These are phyloP conservation scores for Alcis repandata DNA, from an alignment of 2,888 invertebrate species.

Conservation along the genomic window DNA sequence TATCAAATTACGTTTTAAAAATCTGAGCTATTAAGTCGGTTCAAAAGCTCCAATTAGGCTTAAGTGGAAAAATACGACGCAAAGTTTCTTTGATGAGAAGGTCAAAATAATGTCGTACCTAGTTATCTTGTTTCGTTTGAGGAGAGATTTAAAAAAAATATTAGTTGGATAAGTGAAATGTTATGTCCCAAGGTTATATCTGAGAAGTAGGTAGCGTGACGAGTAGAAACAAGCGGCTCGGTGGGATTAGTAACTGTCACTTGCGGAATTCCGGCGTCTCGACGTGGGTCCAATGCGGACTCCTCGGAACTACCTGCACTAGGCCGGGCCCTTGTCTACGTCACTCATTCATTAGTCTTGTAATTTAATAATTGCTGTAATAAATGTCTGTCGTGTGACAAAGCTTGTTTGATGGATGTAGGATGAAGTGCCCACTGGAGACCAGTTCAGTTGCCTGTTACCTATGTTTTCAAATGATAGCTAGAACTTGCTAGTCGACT, in stretches of 20 bases:
- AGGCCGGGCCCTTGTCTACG: conserved; percentile 38
- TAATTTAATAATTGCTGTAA: conserved; percentile 26
- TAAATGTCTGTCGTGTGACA: conserved; percentile 18
- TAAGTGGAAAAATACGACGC: conserved; percentile 10
- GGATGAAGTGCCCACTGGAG: background rate
- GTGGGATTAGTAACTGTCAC: conserved; percentile 46
- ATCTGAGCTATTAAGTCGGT: conserved; percentile 10
- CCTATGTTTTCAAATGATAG: no score
- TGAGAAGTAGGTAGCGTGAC: background rate
- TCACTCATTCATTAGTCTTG: conserved; percentile 42
- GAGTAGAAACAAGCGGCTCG: background rate
- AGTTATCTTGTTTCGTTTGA: background rate
- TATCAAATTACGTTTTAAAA: conserved; percentile 25
- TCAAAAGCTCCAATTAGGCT: conserved; percentile 21
- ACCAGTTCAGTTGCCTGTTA: no score
- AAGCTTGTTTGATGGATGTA: conserved; percentile 6
- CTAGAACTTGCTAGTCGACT: no score
- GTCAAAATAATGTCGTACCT: conserved; percentile 1
- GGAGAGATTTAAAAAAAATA: background rate
- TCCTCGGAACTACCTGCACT: conserved; percentile 34
- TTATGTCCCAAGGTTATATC: background rate
- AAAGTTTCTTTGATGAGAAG: conserved; percentile 17
- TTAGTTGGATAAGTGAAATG: background rate
- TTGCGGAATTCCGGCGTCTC: conserved; percentile 36
- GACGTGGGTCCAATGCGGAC: conserved; percentile 41